Evolutionary conservation across 1,140 invertebrate species (phyloP), one percentile per base, ranked within the genome.

Genomic region (Drosophila arizonae): DNA sequence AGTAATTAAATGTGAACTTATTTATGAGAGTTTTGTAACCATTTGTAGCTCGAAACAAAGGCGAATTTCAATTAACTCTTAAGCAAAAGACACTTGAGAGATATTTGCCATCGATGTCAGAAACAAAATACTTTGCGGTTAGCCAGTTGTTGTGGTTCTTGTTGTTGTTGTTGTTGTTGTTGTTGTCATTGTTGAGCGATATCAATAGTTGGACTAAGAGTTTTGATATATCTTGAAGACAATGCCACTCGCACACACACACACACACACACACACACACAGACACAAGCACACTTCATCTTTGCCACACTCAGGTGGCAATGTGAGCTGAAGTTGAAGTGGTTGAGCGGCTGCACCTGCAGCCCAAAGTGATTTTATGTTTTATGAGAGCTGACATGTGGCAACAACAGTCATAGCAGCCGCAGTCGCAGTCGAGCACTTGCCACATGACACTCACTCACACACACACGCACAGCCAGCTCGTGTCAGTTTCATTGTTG

Each of bases 351-450:
- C 48, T 65, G 61, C 68, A 71, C 48, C 72, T 71, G 78, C 75
- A 56, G 65, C 39, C 63, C 76, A 79, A 69, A 88, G 79, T 88
- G 82, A 87, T 82, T 87, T 81, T 77, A 88, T 76, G 84, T 88
- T 88, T 82, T 82, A 88, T 87, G 79, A 87, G 72, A 87, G 76
- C 76, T 87, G 82, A 88, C 82, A 86, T 86, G 68, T 81, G 82
- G 76, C 82, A 86, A 81, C 81, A 81, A 65, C 84, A 85, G 81
- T 63, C 77, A 76, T 50, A 55, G 24, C 55, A 55, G 52, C 46
- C 45, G 26, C 43, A 41, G 61, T 46, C 51, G 57, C 41, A 58
- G 9, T 41, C 61, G 36, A 56, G 56, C 50, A 65, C 73, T 64
- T 60, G 77, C 75, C 74, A 77, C 77, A 85, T 52, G 62, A 36